Percentiles rank a stretch among this genome's conserved stretches.
phyloP scores from a whole-genome alignment of 2,113 vertebrate genomes.

The Cettia cetti region DNA sequence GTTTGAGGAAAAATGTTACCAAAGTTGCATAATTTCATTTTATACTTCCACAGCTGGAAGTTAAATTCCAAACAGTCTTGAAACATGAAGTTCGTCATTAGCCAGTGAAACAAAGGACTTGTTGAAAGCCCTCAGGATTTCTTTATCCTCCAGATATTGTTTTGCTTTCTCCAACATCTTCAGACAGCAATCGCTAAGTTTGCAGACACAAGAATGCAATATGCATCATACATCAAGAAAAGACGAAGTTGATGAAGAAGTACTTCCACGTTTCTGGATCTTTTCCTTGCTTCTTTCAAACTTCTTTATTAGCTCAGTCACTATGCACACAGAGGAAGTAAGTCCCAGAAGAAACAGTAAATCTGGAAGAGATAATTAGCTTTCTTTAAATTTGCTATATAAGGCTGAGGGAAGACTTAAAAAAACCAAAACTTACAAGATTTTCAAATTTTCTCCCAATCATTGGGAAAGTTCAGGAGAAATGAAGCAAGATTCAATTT shows the following conservation, averaged over 20 bases:
- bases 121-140: conserved; percentile 62
- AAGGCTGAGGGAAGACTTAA: background rate
- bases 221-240: conserved; percentile 96
- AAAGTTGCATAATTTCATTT: conserved; percentile 81
- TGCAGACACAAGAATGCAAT: conserved; percentile 77
- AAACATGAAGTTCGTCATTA: conserved; percentile 62
- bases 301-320: conserved; percentile 92
- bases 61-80: conserved; percentile 70
- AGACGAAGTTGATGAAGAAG: conserved; percentile 64
- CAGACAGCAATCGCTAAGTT: conserved; percentile 69
- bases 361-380: conserved; percentile 74
- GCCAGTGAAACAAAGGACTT: conserved; percentile 62
- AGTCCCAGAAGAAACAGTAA: conserved; percentile 90
- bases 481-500: background rate
- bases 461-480: background rate
- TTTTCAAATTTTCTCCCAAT: background rate
- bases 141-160: conserved; percentile 56
- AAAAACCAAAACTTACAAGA: background rate
- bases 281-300: conserved; percentile 82
- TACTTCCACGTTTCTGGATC: conserved; percentile 70
- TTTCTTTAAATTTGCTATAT: background rate
- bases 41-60: conserved; percentile 71
- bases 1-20: conserved; percentile 67
- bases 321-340: conserved; percentile 92
- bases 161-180: conserved; percentile 61